These are phyloP conservation scores for Cherax destructor DNA, from an alignment of 1,140 invertebrate species.

Conservation along the genomic window DNA sequence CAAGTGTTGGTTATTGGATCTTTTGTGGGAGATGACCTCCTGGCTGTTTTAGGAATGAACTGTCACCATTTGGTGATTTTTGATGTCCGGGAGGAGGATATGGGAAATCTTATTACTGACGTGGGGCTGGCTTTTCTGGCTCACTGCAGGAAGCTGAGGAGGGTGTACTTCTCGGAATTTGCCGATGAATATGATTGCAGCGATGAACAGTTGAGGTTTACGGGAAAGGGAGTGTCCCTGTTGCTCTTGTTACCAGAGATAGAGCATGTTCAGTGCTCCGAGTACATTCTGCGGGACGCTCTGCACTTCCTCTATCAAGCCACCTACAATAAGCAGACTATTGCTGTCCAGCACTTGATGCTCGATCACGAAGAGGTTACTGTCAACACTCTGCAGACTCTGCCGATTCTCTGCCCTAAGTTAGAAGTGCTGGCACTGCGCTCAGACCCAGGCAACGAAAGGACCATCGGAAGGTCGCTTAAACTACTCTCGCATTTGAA, in stretches of 20 bases:
- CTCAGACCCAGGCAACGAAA: constrained; percentile 21
- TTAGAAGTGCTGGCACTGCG: constrained; percentile 33
- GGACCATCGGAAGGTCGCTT: constrained; percentile 22
- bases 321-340: constrained; percentile 12
- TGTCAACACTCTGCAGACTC: constrained; percentile 35
- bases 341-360: constrained; percentile 30
- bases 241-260: constrained; percentile 41
- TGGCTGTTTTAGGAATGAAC: constrained; percentile 49
- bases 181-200: constrained; percentile 43
- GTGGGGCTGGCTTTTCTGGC: constrained; percentile 41
- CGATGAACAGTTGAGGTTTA: constrained; percentile 36
- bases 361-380: constrained; percentile 41
- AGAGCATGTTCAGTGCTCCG: constrained; percentile 45
- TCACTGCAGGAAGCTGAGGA: constrained; percentile 36
- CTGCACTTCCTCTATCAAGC: constrained; percentile 51
- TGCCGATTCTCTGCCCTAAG: constrained; percentile 49
- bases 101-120: constrained; percentile 31
- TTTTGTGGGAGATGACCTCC: constrained; percentile 43
- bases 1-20: constrained; percentile 37
- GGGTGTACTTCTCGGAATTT: constrained; percentile 38
- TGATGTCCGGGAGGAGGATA: constrained; percentile 51
- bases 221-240: constrained; percentile 36
- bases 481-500: background rate
- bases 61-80: constrained; percentile 32
- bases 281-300: constrained; percentile 51